Base-by-base conservation (phyloP, 2,113 vertebrate genomes). In the Heterochromis multidens region DNA sequence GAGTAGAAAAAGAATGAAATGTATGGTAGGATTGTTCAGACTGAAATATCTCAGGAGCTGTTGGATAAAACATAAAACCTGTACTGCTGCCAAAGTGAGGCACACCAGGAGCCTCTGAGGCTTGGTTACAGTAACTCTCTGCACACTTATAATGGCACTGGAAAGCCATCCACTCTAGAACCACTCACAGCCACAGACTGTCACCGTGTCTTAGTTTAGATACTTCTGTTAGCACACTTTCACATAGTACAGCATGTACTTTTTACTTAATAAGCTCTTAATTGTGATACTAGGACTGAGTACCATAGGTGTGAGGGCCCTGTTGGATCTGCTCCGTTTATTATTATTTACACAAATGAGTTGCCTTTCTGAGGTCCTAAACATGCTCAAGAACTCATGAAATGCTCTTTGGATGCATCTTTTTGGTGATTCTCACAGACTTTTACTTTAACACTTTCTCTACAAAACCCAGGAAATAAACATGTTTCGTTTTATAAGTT, bases 281-380 rank as follows among this genome's bases (percentile, higher is more conserved):
- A 10, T 25, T 46, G 40, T 2, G 40, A 19, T 27, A 4, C 11
- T 0, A 16, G 4, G 7, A n/a, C 37, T 0, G 63, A 6, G 63
- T 12, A 43, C 12, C 12, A 13, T 2, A 3, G 8, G 37, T 17
- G 13, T 43, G n/a, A 1, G 46, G 13, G 1, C 33, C 33, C 7
- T 37, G 61, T 37, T 65, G 62, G 33, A 65, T 40, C 62, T 14
- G n/a, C 35, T 40, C 62, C 2, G 31, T 31, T 31, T 31, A 0
- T 9, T 4, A 11, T 40, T 65, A 65, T 65, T 23, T 40, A 14
- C 33, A 5, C 62, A 65, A 35, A 21, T 65, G n/a, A n/a, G n/a
- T 23, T 40, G 21, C 62, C n/a, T 23, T 16, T 40, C 35, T 16
- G n/a, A 40, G 33, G 35, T 6, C 21, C 23, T 40, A n/a, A 25